phyloP scores from a whole-genome alignment of 2,113 vertebrate species.

The Ailurus styani region DNA sequence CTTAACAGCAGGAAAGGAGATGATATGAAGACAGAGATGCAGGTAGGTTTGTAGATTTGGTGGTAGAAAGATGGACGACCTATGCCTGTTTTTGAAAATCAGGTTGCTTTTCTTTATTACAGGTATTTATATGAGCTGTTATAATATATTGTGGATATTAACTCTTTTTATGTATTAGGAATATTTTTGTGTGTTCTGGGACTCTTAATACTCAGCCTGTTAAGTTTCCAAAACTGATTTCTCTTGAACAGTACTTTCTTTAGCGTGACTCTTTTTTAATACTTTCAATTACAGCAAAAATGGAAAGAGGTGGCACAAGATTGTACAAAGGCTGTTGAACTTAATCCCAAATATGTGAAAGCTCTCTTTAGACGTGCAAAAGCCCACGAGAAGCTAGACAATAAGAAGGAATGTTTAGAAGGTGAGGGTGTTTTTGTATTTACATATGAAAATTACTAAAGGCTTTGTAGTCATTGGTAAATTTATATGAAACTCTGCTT shows the following conservation, averaged over 20 bases:
- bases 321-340: conserved; percentile 93
- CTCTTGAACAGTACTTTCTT: conserved; percentile 20
- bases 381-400: conserved; percentile 95
- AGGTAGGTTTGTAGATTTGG: background rate
- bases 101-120: background rate
- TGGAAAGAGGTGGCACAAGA: conserved; percentile 97
- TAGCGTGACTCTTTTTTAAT: conserved; percentile 54
- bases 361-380: conserved; percentile 97
- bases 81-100: conserved; percentile 8
- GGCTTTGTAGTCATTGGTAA: conserved; percentile 21
- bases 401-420: conserved; percentile 98
- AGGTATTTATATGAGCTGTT: background rate
- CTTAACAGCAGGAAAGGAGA: background rate
- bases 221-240: conserved; percentile 40
- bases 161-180: background rate
- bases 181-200: background rate
- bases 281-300: conserved; percentile 87
- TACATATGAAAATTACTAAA: conserved; percentile 29
- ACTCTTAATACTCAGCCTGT: background rate
- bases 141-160: background rate
- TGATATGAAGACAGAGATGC: background rate
- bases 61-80: background rate
- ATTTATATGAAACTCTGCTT: conserved; percentile 21
- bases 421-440: conserved; percentile 82
- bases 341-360: conserved; percentile 97